phyloP scores from a whole-genome alignment of 2,888 invertebrate species.

The Drosophila merina region DNA sequence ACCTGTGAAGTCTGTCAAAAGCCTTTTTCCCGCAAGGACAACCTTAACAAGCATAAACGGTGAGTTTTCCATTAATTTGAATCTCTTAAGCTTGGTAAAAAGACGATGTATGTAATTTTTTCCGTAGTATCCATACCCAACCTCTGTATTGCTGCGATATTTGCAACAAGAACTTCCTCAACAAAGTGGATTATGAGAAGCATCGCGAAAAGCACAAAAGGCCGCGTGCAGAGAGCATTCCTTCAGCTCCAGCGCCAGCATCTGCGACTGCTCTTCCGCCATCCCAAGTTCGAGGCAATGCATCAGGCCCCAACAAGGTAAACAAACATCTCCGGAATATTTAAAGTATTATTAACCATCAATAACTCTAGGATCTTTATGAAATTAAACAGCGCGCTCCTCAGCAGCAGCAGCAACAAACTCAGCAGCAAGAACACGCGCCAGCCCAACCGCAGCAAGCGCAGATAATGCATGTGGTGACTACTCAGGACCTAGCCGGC shows the following conservation, averaged over 20 bases:
- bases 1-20: conserved; percentile 87
- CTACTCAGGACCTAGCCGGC: conserved; percentile 78
- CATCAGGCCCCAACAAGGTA: conserved; percentile 32
- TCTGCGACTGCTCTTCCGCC: neutral
- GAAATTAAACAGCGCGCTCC: conserved; percentile 33
- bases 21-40: conserved; percentile 85
- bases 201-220: conserved; percentile 86
- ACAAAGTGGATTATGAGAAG: conserved; percentile 88
- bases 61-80: conserved; percentile 40
- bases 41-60: conserved; percentile 84
- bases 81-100: neutral
- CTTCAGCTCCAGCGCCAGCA: conserved; percentile 23
- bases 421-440: conserved; percentile 27
- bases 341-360: neutral
- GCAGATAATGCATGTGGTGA: conserved; percentile 82
- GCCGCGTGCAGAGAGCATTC: conserved; percentile 45
- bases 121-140: conserved; percentile 78
- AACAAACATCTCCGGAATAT: conserved; percentile 1
- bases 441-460: conserved; percentile 61
- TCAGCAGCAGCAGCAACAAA: conserved; percentile 33
- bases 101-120: neutral
- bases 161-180: conserved; percentile 88
- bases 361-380: conserved; percentile 28
- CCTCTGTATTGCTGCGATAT: conserved; percentile 87
- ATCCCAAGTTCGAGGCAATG: conserved; percentile 24